phyloP scores from a whole-genome alignment of 2,113 vertebrate genomes.

The Microcebus jonahi region DNA sequence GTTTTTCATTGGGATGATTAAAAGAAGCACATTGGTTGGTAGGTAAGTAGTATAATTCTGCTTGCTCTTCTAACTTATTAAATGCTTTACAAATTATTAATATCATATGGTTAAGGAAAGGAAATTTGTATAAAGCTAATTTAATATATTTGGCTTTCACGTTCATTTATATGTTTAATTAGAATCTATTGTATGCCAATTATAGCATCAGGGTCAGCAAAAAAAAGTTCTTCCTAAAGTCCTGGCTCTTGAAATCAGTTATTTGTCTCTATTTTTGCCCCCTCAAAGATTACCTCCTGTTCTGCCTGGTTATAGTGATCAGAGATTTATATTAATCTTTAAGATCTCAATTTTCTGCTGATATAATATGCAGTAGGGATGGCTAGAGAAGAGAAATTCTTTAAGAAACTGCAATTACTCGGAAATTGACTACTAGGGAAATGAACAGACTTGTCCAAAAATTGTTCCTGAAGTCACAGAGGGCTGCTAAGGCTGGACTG shows the following conservation, averaged over 20 bases:
- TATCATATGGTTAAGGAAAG: background rate
- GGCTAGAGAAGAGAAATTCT: background rate
- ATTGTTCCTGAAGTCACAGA: background rate
- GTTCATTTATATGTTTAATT: conserved; percentile 16
- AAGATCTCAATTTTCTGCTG: background rate
- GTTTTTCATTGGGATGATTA: background rate
- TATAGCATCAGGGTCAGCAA: background rate
- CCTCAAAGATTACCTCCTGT: background rate
- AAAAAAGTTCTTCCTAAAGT: background rate
- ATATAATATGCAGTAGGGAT: background rate
- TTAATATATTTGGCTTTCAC: conserved; percentile 25
- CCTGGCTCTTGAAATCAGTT: background rate
- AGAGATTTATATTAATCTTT: conserved; percentile 25
- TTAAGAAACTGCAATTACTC: background rate
- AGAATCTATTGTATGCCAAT: background rate
- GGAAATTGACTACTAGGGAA: background rate
- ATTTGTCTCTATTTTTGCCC: background rate
- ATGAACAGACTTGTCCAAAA: background rate
- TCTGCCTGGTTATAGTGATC: background rate
- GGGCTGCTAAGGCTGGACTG: background rate
- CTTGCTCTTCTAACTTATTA: conserved; percentile 28
- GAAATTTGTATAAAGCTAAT: conserved; percentile 10
- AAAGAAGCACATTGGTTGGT: background rate
- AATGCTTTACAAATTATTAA: conserved; percentile 4
- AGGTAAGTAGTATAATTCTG: background rate